Evolutionary conservation across 2,113 vertebrate genomes (phyloP), one percentile per base, ranked within the genome.

Genomic region (Alligator mississippiensis): DNA sequence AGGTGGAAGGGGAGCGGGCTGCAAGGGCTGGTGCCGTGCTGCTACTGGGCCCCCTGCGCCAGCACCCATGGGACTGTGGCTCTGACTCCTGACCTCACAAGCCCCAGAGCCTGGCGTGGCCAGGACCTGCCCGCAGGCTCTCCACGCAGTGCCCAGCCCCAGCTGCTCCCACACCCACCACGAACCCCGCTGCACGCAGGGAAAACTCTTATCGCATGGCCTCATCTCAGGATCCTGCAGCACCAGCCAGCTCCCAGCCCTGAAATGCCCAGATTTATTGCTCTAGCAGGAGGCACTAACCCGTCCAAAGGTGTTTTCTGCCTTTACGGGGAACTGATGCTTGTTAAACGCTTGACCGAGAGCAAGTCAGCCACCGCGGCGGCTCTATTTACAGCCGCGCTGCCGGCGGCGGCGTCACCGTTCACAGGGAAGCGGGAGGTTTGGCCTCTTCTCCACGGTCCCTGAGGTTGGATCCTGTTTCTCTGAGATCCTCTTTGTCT

Each of bases 241-340:
- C 47, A 47, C 47, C 47, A 74, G 38, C 59, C 68, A 76, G 60
- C 34, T 66, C 82, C 64, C 77, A 27, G 68, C 78, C 38, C 47
- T 27, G 61, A 85, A 74, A 91, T 91, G 89, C 62, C 77, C 89
- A 75, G 75, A 86, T 91, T 72, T 79, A 86, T 86, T 83, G 85
- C 21, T 18, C 19, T 76, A 21, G 47, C 47, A 47, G 47, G 47
- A 47, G 7, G 47, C 47, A 47, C 47, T 47, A 47, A 47, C 18
- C 57, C 60, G 28, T 88, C 75, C 18, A 16, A 21, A 77, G 74
- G 75, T 58, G 55, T 27, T 55, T n/a, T 55, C 75, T n/a, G 17
- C 75, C 54, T 6, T 18, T 27, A 16, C 54, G 6, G 27, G 27
- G 75, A 13, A 11, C 10, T 27, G 75, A 77, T n/a, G 54, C 27